Percentiles rank a stretch among this genome's conserved stretches.
Conservation (phyloP, 2,113 vertebrate genomes). For the Lepidothrix coronata region DNA sequence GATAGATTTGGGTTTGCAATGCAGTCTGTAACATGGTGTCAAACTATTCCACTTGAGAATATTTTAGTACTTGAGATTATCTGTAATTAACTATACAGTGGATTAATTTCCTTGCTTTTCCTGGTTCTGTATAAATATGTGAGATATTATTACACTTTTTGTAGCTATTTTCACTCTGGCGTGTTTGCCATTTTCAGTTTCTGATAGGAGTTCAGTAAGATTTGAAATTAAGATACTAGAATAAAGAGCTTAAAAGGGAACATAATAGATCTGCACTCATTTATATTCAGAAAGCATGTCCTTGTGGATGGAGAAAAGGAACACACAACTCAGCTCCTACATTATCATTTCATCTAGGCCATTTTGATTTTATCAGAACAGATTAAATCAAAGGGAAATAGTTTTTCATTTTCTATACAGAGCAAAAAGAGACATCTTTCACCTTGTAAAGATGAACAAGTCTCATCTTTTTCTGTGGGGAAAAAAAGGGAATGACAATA, state of each 20-base stretch:
- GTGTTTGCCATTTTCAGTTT: constrained; percentile 33
- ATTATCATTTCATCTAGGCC: background rate
- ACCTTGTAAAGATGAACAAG: background rate
- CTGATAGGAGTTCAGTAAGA: constrained; percentile 7
- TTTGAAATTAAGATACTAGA: constrained; percentile 28
- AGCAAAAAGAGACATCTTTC: background rate
- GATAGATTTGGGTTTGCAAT: constrained; percentile 29
- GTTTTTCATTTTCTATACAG: background rate
- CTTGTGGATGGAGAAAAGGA: background rate
- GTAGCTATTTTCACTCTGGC: constrained; percentile 19
- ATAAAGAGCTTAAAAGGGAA: constrained; percentile 30
- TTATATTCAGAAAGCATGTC: background rate
- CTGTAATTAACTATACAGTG: background rate
- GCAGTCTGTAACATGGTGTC: constrained; percentile 26
- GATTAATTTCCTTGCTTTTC: constrained; percentile 51
- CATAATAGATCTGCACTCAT: background rate
- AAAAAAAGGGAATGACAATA: background rate
- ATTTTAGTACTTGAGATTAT: constrained; percentile 22
- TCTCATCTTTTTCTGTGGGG: background rate
- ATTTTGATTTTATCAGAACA: background rate
- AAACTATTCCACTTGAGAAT: constrained; percentile 42
- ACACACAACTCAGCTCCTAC: background rate
- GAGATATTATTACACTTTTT: background rate
- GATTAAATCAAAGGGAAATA: background rate
- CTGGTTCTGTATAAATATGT: constrained; percentile 9